These are phyloP conservation scores for pig (Sus scrofa) DNA, from an alignment of 2,113 vertebrate genomes.

Conservation along the genomic window T2T-Sscrofa CM000830.6:97902501-97903000, in stretches of 20 bases:
- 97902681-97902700: not conserved
- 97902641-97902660: not conserved
- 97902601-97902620: not conserved
- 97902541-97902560: slow-evolving; percentile 6
- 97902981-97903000: slow-evolving; percentile 53
- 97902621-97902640: not conserved
- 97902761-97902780: slow-evolving; percentile 51
- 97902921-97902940: slow-evolving; percentile 52
- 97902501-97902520: not conserved
- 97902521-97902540: slow-evolving; percentile 18
- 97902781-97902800: slow-evolving; percentile 17
- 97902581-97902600: slow-evolving; percentile 16
- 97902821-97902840: not conserved
- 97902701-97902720: not conserved
- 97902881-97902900: slow-evolving; percentile 36
- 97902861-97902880: not conserved
- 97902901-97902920: slow-evolving; percentile 56
- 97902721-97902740: not conserved
- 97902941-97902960: slow-evolving; percentile 65
- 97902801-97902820: not conserved
- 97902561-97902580: not conserved
- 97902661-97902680: not conserved
- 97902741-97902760: not conserved
- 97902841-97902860: slow-evolving; percentile 44
- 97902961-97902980: slow-evolving; percentile 56